A percentile compares a stretch with the other conserved stretches of the same genome.
phyloP scores from a whole-genome alignment of 2,888 invertebrate species.

The Hipparchia sbordonii region DNA sequence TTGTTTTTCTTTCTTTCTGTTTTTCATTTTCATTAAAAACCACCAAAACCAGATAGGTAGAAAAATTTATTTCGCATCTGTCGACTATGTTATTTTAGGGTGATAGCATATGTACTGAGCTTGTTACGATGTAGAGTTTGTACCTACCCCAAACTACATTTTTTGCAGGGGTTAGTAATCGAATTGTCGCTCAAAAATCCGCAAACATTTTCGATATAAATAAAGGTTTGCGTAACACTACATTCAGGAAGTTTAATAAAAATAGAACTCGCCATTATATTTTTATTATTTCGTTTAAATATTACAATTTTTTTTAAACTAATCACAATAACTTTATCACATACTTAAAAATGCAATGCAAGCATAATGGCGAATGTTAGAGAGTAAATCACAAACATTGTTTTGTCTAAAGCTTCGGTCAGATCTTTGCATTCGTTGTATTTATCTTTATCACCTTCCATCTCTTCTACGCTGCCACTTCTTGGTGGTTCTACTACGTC shows the following conservation, averaged over 20 bases:
- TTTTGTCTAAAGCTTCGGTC: slow-evolving; percentile 64
- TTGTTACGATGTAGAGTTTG: background rate
- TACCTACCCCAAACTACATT: background rate
- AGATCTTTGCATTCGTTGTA: slow-evolving; percentile 58
- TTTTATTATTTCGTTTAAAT: background rate
- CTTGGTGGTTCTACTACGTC: slow-evolving; percentile 53
- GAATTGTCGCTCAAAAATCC: background rate
- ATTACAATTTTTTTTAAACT: background rate
- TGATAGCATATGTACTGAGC: background rate
- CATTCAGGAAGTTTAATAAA: background rate
- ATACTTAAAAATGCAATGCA: slow-evolving; percentile 56
- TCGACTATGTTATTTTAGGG: background rate
- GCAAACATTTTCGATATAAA: background rate
- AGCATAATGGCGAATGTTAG: slow-evolving; percentile 61
- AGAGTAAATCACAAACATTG: slow-evolving; percentile 62
- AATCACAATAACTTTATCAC: background rate
- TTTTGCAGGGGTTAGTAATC: background rate
- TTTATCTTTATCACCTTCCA: slow-evolving; percentile 58
- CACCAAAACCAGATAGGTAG: background rate
- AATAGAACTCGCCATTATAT: background rate
- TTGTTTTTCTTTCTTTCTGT: too few species aligned
- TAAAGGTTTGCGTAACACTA: background rate
- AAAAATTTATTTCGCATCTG: background rate
- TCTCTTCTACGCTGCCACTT: slow-evolving; percentile 60
- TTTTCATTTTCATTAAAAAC: too few species aligned